Conservation (phyloP, 2,113 vertebrate genomes). For the Helogale parvula region DNA sequence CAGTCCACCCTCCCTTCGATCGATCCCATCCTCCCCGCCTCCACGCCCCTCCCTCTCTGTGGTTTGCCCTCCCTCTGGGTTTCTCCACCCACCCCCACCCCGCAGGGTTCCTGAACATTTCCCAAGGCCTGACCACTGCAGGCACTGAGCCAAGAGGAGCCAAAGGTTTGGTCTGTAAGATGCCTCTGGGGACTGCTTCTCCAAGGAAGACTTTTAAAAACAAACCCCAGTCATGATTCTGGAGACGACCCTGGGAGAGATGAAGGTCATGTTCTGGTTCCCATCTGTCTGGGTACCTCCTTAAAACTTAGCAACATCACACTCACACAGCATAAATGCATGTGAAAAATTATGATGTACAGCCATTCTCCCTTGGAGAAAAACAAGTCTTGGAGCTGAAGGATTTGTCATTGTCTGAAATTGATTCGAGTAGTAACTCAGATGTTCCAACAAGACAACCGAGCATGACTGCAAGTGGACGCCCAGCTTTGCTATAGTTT, state of each 20-base stretch:
- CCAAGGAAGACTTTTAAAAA: slow-evolving; percentile 64
- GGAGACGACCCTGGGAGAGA: slow-evolving; percentile 39
- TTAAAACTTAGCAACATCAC: neutral
- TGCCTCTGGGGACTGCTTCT: slow-evolving; percentile 47
- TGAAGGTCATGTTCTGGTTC: neutral
- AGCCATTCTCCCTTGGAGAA: slow-evolving; percentile 24
- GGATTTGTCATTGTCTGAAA: slow-evolving; percentile 58
- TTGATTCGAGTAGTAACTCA: neutral
- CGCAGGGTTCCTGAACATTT: neutral
- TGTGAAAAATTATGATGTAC: slow-evolving; percentile 27
- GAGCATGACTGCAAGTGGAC: neutral
- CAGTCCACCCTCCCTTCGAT: too few species aligned
- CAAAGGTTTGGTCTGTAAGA: slow-evolving; percentile 56
- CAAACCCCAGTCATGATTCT: slow-evolving; percentile 29
- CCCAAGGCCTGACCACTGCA: slow-evolving; percentile 1
- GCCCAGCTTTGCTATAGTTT: neutral
- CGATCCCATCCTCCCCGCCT: too few species aligned
- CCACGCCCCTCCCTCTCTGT: too few species aligned
- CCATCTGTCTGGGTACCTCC: slow-evolving; percentile 46
- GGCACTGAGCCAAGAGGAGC: slow-evolving; percentile 40
- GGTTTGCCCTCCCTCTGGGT: neutral
- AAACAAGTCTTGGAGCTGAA: slow-evolving; percentile 48
- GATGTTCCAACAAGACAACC: slow-evolving; percentile 1
- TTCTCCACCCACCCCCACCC: neutral
- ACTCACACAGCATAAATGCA: neutral